Base-by-base conservation (phyloP, 2,797 vertebrate genomes). In the Lophius americanus region DNA sequence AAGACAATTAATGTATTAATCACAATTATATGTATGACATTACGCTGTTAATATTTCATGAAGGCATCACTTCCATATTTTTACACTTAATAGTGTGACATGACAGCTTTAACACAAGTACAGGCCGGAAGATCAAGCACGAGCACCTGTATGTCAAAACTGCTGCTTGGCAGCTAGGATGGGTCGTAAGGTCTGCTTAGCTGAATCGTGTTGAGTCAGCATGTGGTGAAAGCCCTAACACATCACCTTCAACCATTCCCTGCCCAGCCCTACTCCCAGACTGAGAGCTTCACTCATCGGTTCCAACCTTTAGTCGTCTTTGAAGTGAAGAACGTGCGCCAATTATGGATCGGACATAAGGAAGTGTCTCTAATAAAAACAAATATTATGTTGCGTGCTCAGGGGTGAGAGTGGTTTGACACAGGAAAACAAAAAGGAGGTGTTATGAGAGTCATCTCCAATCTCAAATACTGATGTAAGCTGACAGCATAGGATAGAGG, bases 181-280 rank as follows among this genome's bases (percentile, higher is more conserved):
- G 62, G 89, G 89, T 89, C 83, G 73, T 1, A 2, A 72, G 83
- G 88, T 88, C 85, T 65, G 67, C 75, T 64, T 46, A 79, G 86
- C 79, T 90, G 88, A 91, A 91, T 91, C 88, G 89, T 87, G 83
- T 89, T 66, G 84, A 92, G 87, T 89, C 88, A 91, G 89, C 89
- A 67, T 87, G 88, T 86, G 88, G 81, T 75, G 76, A 89, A 90
- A 91, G 82, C 75, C 83, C 75, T 85, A 88, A 90, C 80, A 90
- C 75, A 85, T 88, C 83, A 89, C 85, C 89, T 84, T 87, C 90
- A 90, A 92, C 80, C 77, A 85, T 84, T 78, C 73, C 64, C 79
- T 71, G 79, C 80, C 87, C 77, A 37, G 64, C 78, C 77, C 23
- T 60, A 81, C 73, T 51, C 79, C 89, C 89, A 89, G 87, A 78